Percentiles rank a stretch among this genome's conserved stretches.
These are phyloP conservation scores for Pseudomyrmex gracilis DNA, from an alignment of 1,140 invertebrate genomes.

Conservation along the genomic window DNA sequence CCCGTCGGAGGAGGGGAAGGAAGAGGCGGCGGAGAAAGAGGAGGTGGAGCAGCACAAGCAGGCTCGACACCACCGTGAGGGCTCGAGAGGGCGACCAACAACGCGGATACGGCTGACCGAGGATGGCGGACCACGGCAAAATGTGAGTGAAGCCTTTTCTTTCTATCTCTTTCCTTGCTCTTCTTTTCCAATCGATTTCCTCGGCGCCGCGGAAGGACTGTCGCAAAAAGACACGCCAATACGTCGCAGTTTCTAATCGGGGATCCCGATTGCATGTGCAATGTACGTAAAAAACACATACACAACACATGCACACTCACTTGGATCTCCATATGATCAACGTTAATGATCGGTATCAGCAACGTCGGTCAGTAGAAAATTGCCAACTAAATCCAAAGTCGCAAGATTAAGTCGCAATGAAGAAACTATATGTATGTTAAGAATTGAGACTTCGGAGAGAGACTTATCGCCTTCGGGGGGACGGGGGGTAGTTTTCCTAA, in stretches of 20 bases:
- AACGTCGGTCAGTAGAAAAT: background rate
- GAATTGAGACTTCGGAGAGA: background rate
- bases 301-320: background rate
- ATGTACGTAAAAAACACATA: no score
- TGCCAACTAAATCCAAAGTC: no score
- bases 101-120: constrained; percentile 40
- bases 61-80: constrained; percentile 18
- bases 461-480: no score
- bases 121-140: constrained; percentile 70
- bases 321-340: background rate
- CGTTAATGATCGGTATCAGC: background rate
- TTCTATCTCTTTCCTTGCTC: background rate
- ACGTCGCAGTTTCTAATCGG: background rate
- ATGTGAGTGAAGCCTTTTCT: constrained; percentile 62
- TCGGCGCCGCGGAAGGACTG: background rate
- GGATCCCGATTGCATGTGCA: background rate
- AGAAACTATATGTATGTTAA: background rate
- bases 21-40: background rate
- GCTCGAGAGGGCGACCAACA: constrained; percentile 51
- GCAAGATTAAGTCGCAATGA: no score
- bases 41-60: background rate
- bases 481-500: background rate
- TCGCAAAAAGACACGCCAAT: background rate
- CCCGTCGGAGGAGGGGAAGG: background rate
- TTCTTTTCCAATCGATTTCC: background rate